Conservation (phyloP, 92 coral and sea anemone species). For the Phenganax subtilis region DNA sequence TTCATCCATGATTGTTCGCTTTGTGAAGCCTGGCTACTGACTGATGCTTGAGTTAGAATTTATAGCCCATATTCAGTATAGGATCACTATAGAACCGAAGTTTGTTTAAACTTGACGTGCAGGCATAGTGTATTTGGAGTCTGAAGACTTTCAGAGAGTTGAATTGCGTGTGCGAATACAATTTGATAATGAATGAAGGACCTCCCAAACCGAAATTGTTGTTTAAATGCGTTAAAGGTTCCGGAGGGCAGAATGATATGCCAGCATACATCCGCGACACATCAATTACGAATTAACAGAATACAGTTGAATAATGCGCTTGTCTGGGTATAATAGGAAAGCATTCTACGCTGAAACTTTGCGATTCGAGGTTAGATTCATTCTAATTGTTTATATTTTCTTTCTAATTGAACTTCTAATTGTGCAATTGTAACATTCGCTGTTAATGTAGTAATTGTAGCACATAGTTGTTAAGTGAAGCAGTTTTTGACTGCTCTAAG, state of each 20-base stretch:
- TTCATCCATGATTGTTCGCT: constrained; percentile 8
- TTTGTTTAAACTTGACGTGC: neutral
- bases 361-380: too few relatives aligned
- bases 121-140: too few relatives aligned
- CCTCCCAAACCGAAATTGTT: constrained; percentile 40
- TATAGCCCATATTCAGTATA: neutral
- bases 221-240: constrained; percentile 37
- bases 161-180: neutral
- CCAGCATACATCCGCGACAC: neutral
- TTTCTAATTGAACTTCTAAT: too few relatives aligned
- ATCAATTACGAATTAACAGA: constrained; percentile 4
- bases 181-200: constrained; percentile 12
- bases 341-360: too few relatives aligned
- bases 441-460: too few relatives aligned
- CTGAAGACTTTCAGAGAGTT: neutral
- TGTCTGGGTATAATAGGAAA: too few relatives aligned
- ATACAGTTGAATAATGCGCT: too few relatives aligned
- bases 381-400: too few relatives aligned
- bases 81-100: neutral
- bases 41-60: neutral
- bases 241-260: constrained; percentile 37
- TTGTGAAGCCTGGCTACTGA: constrained; percentile 22
- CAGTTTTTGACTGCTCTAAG: too few relatives aligned
- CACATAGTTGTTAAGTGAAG: too few relatives aligned
- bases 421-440: too few relatives aligned